These are phyloP conservation scores for Drosophila prolongata DNA, from an alignment of 2,888 invertebrate genomes.

Conservation along the genomic window DNA sequence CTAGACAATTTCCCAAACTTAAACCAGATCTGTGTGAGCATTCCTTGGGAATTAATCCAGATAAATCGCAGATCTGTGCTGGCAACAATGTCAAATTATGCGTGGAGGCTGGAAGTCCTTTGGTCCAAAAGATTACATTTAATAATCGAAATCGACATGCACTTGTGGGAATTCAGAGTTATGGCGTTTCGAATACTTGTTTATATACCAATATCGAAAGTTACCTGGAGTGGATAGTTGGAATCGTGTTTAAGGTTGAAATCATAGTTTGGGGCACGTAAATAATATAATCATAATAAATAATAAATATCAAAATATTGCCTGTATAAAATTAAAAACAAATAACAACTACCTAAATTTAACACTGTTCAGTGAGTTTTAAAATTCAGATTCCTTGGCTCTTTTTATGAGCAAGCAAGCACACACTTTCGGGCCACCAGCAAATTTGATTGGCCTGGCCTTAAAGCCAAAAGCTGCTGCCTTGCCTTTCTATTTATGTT, in stretches of 20 bases:
- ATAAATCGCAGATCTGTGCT: conserved; percentile 1
- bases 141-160: not conserved
- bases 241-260: not conserved
- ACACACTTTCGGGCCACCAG: conserved; percentile 13
- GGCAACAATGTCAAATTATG: not conserved
- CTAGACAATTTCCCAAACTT: not conserved
- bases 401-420: conserved; percentile 6
- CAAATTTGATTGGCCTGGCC: conserved; percentile 8
- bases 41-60: not conserved
- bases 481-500: conserved; percentile 42
- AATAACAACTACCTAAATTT: too few species aligned
- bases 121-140: not conserved
- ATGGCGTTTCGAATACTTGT: not conserved
- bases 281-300: too few species aligned
- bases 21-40: not conserved
- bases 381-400: not conserved
- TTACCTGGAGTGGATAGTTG: conserved; percentile 11
- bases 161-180: conserved; percentile 9
- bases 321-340: too few species aligned
- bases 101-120: conserved; percentile 3
- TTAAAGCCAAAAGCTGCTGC: conserved; percentile 52
- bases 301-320: too few species aligned
- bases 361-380: too few species aligned
- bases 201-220: not conserved
- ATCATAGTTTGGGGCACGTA: too few species aligned